phyloP scores from a whole-genome alignment of 2,888 invertebrate species.

The Cremastobaeus sp. region DNA sequence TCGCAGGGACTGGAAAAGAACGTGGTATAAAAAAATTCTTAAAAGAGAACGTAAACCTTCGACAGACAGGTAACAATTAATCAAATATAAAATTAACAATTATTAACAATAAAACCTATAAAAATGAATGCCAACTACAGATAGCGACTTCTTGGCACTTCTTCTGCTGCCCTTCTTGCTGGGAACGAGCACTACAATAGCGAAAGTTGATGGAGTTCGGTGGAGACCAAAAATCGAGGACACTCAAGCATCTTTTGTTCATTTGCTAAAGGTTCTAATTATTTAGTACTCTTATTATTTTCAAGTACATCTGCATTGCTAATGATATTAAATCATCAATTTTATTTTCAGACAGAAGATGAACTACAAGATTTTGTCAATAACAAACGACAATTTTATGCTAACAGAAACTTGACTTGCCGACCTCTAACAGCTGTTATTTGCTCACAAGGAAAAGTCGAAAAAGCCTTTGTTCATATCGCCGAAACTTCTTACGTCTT shows the following conservation, averaged over 20 bases:
- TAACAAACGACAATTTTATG: conserved; percentile 1
- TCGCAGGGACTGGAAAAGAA: conserved; percentile 9
- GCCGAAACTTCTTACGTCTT: neutral
- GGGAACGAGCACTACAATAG: neutral
- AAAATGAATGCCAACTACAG: too few relatives aligned
- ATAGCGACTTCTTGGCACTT: too few relatives aligned
- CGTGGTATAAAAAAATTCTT: conserved; percentile 6
- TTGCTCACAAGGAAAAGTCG: neutral
- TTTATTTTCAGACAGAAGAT: neutral
- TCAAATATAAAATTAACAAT: too few relatives aligned
- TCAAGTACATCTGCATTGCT: neutral
- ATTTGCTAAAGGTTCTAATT: neutral
- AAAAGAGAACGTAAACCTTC: neutral
- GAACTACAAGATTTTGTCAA: neutral
- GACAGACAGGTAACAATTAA: conserved; percentile 3
- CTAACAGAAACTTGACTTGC: neutral
- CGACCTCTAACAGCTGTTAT: neutral
- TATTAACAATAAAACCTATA: too few relatives aligned
- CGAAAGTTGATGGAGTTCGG: neutral
- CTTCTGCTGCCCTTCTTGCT: neutral
- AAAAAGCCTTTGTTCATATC: neutral
- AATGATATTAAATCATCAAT: neutral
- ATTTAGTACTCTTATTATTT: neutral
- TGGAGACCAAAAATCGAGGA: neutral
- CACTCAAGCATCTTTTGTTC: neutral